Conservation (phyloP, 2,888 invertebrate species). For the Idaea biselata region DNA sequence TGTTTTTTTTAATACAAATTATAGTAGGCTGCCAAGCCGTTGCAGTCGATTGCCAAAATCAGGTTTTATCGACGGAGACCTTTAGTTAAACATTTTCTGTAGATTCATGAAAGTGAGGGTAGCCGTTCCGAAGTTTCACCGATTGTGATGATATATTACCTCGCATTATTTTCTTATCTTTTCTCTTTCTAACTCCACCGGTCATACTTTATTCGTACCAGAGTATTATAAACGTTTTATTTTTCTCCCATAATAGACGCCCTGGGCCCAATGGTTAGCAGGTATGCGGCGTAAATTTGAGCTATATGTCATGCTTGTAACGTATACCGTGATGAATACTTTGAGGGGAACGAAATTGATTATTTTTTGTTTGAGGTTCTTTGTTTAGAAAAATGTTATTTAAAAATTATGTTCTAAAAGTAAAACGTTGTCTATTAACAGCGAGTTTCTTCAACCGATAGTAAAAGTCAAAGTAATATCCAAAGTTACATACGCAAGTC, state of each 20-base stretch:
- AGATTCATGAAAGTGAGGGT: constrained; percentile 68
- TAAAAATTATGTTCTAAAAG: no score
- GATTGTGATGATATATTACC: constrained; percentile 79
- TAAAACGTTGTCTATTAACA: no score
- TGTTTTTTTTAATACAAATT: no score
- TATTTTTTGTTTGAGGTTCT: constrained; percentile 56
- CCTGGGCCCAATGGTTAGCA: constrained; percentile 58
- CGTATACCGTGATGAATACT: constrained; percentile 55
- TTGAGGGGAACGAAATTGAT: constrained; percentile 54
- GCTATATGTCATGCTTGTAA: constrained; percentile 62
- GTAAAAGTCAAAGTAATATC: no score
- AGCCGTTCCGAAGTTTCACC: constrained; percentile 69
- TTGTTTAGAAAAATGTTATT: constrained; percentile 51
- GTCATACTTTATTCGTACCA: constrained; percentile 73
- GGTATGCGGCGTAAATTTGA: constrained; percentile 65
- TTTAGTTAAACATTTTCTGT: constrained; percentile 67
- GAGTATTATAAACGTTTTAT: constrained; percentile 73
- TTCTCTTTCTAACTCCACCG: constrained; percentile 76
- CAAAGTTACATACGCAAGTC: no score
- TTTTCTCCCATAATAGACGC: constrained; percentile 70
- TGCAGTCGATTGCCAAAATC: no score
- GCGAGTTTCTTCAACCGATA: no score
- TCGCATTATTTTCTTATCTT: constrained; percentile 80
- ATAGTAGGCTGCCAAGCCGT: no score
- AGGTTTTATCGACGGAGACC: constrained; percentile 24